phyloP scores from a whole-genome alignment of 2,113 vertebrate species.

The Artemisiospiza belli region DNA sequence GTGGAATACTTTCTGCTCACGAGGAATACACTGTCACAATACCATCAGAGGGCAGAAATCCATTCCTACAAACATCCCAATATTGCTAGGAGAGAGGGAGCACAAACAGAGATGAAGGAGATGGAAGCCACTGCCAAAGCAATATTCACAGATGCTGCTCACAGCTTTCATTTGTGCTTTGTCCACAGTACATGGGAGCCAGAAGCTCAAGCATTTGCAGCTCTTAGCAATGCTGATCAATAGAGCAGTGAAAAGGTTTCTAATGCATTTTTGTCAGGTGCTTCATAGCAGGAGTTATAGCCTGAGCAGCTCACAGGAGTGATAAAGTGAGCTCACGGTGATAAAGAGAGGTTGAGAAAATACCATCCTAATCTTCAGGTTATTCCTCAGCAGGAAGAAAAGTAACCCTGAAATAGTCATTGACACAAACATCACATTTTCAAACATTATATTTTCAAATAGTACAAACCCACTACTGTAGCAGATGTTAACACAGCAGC shows the following conservation, averaged over 20 bases:
- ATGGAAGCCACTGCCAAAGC: neutral
- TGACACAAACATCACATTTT: neutral
- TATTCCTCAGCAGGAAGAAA: neutral
- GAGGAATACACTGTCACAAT: neutral
- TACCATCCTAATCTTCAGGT: neutral
- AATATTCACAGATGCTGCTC: neutral
- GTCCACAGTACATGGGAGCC: neutral
- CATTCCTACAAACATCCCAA: neutral
- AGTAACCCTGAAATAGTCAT: neutral
- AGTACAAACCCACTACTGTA: neutral
- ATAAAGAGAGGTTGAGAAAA: neutral
- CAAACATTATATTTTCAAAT: neutral
- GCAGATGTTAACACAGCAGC: neutral
- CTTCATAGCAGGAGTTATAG: neutral
- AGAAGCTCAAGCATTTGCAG: neutral
- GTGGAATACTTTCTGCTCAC: neutral
- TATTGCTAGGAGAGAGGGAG: neutral
- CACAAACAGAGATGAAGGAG: neutral
- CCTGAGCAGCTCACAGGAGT: neutral
- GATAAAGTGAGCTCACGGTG: neutral
- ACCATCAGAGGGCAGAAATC: neutral
- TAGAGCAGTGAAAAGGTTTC: neutral
- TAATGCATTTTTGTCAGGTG: neutral
- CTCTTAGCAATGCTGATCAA: neutral
- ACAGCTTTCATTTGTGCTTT: neutral